Conservation (phyloP, 2,113 vertebrate species). For the Paratilapia polleni region DNA sequence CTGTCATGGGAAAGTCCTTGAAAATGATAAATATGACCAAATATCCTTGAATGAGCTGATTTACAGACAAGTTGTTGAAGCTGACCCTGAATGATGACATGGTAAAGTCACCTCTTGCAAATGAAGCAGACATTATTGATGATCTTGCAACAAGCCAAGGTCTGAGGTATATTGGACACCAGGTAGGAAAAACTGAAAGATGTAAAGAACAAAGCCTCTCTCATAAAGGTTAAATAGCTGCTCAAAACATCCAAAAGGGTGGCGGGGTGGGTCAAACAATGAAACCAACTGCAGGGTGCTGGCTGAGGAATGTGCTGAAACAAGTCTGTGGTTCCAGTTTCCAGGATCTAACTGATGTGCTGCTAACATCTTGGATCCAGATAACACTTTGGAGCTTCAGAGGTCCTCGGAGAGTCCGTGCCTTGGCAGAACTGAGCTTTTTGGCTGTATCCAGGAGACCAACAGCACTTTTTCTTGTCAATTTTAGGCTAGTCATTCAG, state of each 20-base stretch:
- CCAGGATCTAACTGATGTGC: background rate
- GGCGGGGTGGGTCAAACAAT: too few relatives aligned
- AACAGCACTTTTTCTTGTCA: too few relatives aligned
- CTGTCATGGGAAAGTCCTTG: constrained; percentile 3
- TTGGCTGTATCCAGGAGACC: too few relatives aligned
- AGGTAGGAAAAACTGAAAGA: too few relatives aligned
- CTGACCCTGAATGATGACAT: background rate
- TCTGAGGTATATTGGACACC: too few relatives aligned
- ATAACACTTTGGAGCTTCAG: too few relatives aligned
- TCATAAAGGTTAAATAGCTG: background rate
- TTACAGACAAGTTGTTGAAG: background rate
- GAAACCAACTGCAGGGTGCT: background rate
- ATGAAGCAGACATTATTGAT: background rate
- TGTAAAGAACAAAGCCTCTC: background rate
- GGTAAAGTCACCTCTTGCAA: background rate
- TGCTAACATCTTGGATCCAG: background rate
- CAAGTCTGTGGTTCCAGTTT: too few relatives aligned
- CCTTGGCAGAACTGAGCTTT: too few relatives aligned
- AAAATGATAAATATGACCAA: background rate
- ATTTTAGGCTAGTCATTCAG: too few relatives aligned
- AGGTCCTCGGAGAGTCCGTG: too few relatives aligned
- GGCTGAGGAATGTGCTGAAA: too few relatives aligned
- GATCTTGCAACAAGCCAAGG: background rate
- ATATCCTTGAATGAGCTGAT: background rate
- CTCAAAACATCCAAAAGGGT: too few relatives aligned